Conservation (phyloP, 2,113 vertebrate genomes). For the Lutjanus erythropterus region DNA sequence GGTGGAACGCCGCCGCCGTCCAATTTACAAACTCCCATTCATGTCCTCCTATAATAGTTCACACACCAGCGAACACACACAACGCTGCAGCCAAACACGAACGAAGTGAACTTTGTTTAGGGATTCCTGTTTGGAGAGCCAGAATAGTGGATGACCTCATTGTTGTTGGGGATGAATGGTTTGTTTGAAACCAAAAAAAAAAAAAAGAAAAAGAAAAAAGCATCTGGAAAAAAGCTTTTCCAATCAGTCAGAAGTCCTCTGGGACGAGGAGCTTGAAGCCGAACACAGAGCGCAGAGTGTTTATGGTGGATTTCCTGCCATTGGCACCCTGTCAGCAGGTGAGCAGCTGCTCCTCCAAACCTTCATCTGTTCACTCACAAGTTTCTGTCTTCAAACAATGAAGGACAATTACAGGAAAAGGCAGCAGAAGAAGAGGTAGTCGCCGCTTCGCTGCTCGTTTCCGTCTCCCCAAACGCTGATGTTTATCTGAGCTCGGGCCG, state of each 20-base stretch:
- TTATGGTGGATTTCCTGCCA: constrained; percentile 58
- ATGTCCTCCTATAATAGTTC: constrained; percentile 18
- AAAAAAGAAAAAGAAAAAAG: no score
- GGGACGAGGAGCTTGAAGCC: not conserved
- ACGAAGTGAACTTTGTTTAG: constrained; percentile 17
- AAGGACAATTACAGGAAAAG: constrained; percentile 62
- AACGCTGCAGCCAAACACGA: constrained; percentile 32
- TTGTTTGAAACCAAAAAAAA: constrained; percentile 29
- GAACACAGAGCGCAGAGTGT: constrained; percentile 17
- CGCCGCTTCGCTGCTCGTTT: constrained; percentile 19
- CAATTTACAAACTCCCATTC: constrained; percentile 40
- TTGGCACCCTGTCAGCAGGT: constrained; percentile 50
- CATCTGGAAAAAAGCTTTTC: constrained; percentile 42
- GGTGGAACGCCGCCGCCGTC: not conserved
- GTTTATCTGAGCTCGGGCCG: constrained; percentile 2
- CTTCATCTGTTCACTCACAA: constrained; percentile 10
- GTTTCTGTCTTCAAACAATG: constrained; percentile 36
- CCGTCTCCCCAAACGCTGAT: constrained; percentile 11
- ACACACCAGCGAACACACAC: constrained; percentile 36
- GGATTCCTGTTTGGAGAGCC: constrained; percentile 51
- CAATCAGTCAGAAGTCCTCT: constrained; percentile 19
- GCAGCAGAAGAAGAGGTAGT: constrained; percentile 9
- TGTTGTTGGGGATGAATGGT: constrained; percentile 28
- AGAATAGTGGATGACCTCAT: constrained; percentile 44
- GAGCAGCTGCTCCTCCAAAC: constrained; percentile 30